Base-by-base conservation (phyloP, 2,888 invertebrate genomes). In the Biston stratarius region DNA sequence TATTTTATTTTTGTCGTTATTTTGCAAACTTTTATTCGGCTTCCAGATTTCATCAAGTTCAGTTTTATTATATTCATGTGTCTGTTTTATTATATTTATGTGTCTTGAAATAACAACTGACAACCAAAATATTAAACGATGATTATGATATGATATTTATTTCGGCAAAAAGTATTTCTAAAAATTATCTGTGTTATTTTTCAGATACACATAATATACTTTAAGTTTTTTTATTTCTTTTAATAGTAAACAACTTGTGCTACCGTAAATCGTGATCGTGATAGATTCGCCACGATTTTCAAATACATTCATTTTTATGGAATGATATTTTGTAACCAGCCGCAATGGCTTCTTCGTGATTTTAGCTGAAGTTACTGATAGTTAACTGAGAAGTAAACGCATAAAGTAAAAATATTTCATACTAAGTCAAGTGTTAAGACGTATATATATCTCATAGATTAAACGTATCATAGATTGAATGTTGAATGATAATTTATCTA, bases 201-300 rank as follows among this genome's bases (percentile, higher is more conserved):
- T 42, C 11, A 42, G 5, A 45, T 5, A 7, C 6, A 15, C 15
- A 15, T 0, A 8, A n/a, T 47, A 8, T 1, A 15, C 14, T 47
- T 15, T n/a, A 6, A n/a, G 5, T n/a, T 5, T 6, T 45, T 45
- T n/a, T 45, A 45, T 45, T 44, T 45, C 6, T 14, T 45, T 45
- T 45, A 5, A 24, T 24, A 24, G 24, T 24, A 24, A 24, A 24
- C 24, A 24, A 24, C 24, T 24, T 24, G 24, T 42, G 36, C 56
- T 51, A 53, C 57, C 57, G 40, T 56, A 59, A 60, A 62, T 65
- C 62, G 65, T 65, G 65, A 62, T 65, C 62, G 65, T 65, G 65
- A 65, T 65, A 40, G 59, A 59, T 65, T 57, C 51, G 62, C 49
- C 69, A 65, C 65, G 69, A 69, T 66, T 66, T 53, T 52, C 38